phyloP scores from a whole-genome alignment of 2,797 vertebrate genomes.

The Morelia viridis region DNA sequence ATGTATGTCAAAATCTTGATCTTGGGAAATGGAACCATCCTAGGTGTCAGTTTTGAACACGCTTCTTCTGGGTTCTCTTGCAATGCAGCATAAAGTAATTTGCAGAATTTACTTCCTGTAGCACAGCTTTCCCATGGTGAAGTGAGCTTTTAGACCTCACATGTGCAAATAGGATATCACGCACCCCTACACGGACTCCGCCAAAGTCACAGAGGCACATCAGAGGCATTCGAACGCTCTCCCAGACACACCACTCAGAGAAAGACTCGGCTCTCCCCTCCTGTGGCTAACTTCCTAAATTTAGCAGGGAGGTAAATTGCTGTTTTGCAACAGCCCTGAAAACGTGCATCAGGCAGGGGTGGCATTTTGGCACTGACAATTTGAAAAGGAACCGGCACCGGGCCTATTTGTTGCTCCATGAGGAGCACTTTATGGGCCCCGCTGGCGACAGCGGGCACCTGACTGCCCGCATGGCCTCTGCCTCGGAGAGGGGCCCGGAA shows the following conservation, averaged over 20 bases:
- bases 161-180: background rate
- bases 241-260: background rate
- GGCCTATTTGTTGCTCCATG: background rate
- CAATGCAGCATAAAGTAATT: no score
- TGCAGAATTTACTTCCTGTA: background rate
- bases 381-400: background rate
- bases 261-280: background rate
- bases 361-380: background rate
- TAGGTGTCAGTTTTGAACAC: no score
- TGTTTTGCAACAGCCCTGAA: background rate
- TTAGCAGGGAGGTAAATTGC: background rate
- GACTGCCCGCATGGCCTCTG: no score
- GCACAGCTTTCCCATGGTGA: background rate
- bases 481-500: background rate
- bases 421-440: background rate
- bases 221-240: fast-evolving
- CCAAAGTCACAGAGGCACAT: no score
- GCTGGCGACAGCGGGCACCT: background rate
- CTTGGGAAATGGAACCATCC: background rate
- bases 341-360: background rate
- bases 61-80: background rate
- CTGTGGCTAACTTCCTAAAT: background rate
- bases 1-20: background rate
- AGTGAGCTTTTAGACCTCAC: background rate
- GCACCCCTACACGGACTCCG: no score